Conservation (phyloP, 2,113 vertebrate species). For the Scolopax mira region DNA sequence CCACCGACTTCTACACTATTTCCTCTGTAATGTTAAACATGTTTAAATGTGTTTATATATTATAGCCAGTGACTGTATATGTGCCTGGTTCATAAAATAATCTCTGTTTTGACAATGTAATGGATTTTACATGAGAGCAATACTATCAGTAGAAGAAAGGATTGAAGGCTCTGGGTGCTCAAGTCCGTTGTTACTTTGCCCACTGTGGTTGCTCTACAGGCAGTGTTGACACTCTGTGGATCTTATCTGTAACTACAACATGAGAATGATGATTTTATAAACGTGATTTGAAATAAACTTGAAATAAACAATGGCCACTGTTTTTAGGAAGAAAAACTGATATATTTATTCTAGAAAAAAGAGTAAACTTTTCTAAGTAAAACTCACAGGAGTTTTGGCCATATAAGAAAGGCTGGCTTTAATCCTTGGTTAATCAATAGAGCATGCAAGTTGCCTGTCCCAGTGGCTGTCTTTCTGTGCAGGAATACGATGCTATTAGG, state of each 20-base stretch:
- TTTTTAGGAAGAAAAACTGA: background rate
- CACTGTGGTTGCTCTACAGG: background rate
- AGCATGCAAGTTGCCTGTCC: background rate
- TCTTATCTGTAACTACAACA: background rate
- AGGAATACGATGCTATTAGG: background rate
- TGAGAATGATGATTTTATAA: background rate
- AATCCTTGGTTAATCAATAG: background rate
- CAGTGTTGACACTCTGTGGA: too few species aligned
- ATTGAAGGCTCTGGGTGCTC: background rate
- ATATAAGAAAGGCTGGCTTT: background rate
- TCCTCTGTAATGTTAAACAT: conserved; percentile 40
- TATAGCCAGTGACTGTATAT: conserved; percentile 5
- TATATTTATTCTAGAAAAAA: background rate
- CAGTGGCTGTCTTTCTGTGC: background rate
- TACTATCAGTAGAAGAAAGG: background rate
- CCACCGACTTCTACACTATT: conserved; percentile 40
- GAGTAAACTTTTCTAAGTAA: background rate
- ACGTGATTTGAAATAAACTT: background rate
- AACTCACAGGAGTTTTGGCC: background rate
- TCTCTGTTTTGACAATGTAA: background rate
- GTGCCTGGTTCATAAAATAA: background rate
- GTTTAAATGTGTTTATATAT: conserved; percentile 1
- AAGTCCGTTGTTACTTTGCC: background rate
- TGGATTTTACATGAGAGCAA: background rate
- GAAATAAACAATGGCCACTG: background rate